Percentiles rank a stretch among this genome's conserved stretches.
Conservation (phyloP, 2,888 invertebrate species). For the Drosophila dives region DNA sequence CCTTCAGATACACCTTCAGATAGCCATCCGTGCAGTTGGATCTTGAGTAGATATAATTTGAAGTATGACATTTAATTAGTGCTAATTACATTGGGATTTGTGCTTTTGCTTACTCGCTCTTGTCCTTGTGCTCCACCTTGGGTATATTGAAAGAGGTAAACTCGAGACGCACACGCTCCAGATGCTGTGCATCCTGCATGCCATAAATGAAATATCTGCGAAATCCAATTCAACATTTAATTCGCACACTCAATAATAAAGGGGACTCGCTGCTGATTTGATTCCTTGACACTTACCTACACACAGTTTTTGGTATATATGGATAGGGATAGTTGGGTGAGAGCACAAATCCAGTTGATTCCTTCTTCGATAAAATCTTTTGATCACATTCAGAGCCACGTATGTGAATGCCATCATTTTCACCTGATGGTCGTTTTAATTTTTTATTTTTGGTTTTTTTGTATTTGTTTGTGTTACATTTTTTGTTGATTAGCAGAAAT, state of each 20-base stretch:
- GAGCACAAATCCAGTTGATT: conserved; percentile 95
- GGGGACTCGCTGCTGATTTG: neutral
- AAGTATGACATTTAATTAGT: neutral
- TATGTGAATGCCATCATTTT: conserved; percentile 97
- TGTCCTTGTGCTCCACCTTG: conserved; percentile 88
- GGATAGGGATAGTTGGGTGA: conserved; percentile 98
- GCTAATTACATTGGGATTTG: neutral
- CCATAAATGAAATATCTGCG: conserved; percentile 97
- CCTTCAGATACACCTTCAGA: conserved; percentile 95
- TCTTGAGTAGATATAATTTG: conserved; percentile 47
- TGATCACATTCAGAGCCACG: conserved; percentile 99
- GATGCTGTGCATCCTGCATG: conserved; percentile 97
- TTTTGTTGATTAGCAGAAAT: conserved; percentile 27
- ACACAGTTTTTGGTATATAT: conserved; percentile 97
- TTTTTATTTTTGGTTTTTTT: conserved; percentile 3
- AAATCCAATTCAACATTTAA: neutral
- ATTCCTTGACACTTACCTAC: conserved; percentile 87
- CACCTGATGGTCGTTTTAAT: conserved; percentile 85
- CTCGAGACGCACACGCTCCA: conserved; percentile 96
- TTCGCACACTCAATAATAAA: neutral
- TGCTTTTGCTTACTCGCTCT: conserved; percentile 90
- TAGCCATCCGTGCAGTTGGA: conserved; percentile 94
- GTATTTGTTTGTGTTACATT: conserved; percentile 52
- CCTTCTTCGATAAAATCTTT: conserved; percentile 96
- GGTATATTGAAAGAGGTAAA: conserved; percentile 96